Evolutionary conservation across 2,888 invertebrate species (phyloP).

Genomic region (Branchipolynoe longqiensis): DNA sequence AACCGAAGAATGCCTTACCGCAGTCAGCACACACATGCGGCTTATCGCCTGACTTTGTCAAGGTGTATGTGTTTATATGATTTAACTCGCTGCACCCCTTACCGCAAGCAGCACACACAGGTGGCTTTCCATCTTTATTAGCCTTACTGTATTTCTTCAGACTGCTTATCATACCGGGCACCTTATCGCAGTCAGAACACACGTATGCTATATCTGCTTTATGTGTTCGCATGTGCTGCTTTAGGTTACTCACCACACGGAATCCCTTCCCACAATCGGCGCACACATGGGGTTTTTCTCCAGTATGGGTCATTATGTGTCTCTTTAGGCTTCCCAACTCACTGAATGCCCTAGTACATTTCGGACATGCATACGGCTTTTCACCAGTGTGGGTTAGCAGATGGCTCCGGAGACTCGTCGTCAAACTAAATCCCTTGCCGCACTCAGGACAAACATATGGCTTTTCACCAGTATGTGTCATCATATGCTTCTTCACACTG

Average conservation of each 20-base stretch:
- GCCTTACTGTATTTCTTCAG: not conserved
- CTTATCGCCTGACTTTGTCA: not conserved
- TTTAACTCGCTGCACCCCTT: not conserved
- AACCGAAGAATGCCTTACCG: not conserved
- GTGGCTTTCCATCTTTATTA: not conserved
- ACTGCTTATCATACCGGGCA: not conserved
- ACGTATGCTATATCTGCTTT: not conserved
- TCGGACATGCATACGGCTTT: not conserved
- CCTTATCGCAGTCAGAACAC: not conserved
- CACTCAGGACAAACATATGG: not conserved
- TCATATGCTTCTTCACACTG: not conserved
- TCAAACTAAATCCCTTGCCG: not conserved
- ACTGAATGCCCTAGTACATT: not conserved
- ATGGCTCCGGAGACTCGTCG: not conserved
- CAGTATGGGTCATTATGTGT: not conserved
- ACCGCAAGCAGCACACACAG: not conserved
- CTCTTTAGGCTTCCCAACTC: not conserved
- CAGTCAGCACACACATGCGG: not conserved
- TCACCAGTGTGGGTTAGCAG: not conserved
- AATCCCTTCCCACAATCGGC: not conserved
- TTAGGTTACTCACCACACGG: not conserved
- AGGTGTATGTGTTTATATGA: not conserved
- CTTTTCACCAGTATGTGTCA: not conserved
- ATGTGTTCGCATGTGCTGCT: not conserved
- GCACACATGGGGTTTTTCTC: not conserved